A percentile compares a stretch with the other conserved stretches of the same genome.
Evolutionary conservation across 2,888 invertebrate species (phyloP).

Genomic region (Pomacea canaliculata): DNA sequence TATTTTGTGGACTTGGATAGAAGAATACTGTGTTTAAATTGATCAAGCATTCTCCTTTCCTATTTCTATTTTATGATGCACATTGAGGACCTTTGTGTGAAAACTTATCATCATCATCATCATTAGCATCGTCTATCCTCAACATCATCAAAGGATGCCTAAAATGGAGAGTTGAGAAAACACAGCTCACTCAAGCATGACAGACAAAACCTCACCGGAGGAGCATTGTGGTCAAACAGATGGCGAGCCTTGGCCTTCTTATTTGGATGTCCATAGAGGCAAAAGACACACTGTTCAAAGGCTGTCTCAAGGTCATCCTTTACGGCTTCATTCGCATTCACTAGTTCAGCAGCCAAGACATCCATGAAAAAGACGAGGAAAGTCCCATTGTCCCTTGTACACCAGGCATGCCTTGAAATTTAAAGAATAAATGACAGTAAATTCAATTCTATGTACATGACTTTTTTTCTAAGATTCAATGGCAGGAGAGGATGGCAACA

Average conservation of each 20-base stretch:
- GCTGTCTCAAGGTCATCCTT: slow-evolving; percentile 78
- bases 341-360: slow-evolving; percentile 71
- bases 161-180: too few species aligned
- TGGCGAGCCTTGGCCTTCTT: slow-evolving; percentile 73
- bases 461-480: background rate
- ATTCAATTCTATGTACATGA: background rate
- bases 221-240: slow-evolving; percentile 83
- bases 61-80: too few species aligned
- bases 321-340: slow-evolving; percentile 41
- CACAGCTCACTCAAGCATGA: too few species aligned
- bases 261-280: slow-evolving; percentile 77
- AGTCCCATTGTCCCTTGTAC: slow-evolving; percentile 82
- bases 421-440: slow-evolving; percentile 15
- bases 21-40: too few species aligned
- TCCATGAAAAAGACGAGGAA: slow-evolving; percentile 84
- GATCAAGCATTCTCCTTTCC: too few species aligned
- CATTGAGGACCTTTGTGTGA: too few species aligned
- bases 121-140: too few species aligned
- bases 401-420: slow-evolving; percentile 78
- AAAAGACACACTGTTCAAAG: slow-evolving; percentile 88
- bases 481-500: background rate
- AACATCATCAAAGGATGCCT: too few species aligned
- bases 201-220: slow-evolving; percentile 71
- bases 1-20: too few species aligned
- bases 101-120: too few species aligned